Conservation (phyloP, 1,140 invertebrate species). For the Bombus sibiricus region DNA sequence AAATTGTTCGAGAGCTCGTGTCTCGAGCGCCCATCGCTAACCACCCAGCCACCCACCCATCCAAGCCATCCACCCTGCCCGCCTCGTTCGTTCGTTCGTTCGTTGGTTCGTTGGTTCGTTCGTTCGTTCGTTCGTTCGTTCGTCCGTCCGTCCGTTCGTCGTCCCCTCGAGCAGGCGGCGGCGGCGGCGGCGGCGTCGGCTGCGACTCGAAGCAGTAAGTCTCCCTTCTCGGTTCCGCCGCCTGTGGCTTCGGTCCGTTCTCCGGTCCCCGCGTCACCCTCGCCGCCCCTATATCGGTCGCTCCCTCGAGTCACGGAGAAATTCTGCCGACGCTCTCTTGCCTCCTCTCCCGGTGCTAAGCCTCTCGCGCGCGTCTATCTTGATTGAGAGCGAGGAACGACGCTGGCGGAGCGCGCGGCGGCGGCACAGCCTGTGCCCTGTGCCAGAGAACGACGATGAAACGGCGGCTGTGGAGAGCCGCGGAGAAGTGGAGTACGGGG, state of each 20-base stretch:
- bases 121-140: constrained; percentile 18
- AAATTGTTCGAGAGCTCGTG: constrained; percentile 45
- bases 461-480: not conserved
- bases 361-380: constrained; percentile 81
- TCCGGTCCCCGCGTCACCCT: constrained; percentile 58
- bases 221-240: constrained; percentile 67
- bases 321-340: constrained; percentile 78
- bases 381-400: constrained; percentile 78
- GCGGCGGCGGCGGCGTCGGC: constrained; percentile 16
- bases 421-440: not conserved
- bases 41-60: not conserved
- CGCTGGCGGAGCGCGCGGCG: too few relatives aligned
- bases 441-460: not conserved
- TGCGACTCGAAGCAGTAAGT: constrained; percentile 66
- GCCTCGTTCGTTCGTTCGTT: constrained; percentile 4
- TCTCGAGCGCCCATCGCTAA: constrained; percentile 36
- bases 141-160: constrained; percentile 16
- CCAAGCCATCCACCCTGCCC: constrained; percentile 4
- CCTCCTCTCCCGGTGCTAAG: constrained; percentile 78
- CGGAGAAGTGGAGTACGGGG: not conserved
- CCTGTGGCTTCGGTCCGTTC: constrained; percentile 62
- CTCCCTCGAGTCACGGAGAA: constrained; percentile 69
- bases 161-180: constrained; percentile 26
- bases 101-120: constrained; percentile 1
- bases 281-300: constrained; percentile 69